A percentile compares a stretch with the other conserved stretches of the same genome.
phyloP scores from a whole-genome alignment of 2,113 vertebrate species.

The Loxodonta africana region DNA sequence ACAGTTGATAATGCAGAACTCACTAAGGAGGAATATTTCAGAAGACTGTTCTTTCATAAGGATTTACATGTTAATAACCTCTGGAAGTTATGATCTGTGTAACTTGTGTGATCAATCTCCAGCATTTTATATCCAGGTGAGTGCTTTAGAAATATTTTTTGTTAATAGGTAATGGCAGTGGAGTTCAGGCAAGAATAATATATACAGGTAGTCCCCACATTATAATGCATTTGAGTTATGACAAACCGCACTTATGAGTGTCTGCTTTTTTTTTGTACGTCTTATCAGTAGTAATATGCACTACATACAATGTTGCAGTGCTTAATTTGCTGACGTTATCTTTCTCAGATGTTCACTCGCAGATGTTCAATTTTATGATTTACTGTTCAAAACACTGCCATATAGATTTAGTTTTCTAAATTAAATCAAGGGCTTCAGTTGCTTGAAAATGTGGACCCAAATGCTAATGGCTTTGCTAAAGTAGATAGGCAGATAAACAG shows the following conservation, averaged over 20 bases:
- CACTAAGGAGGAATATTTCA: background rate
- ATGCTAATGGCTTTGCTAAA: too few species aligned
- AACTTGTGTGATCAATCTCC: background rate
- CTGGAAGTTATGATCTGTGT: background rate
- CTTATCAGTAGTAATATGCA: too few species aligned
- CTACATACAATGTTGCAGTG: background rate
- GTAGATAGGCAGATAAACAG: too few species aligned
- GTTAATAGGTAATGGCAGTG: background rate
- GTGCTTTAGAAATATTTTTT: slow-evolving; percentile 2
- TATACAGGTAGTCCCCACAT: too few species aligned
- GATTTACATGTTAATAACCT: background rate
- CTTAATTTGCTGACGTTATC: background rate
- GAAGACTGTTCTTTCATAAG: background rate
- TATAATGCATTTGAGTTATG: too few species aligned
- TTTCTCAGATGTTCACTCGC: background rate
- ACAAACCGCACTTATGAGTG: too few species aligned
- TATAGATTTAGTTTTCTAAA: too few species aligned
- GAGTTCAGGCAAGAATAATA: background rate
- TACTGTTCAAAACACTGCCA: background rate
- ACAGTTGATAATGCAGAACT: background rate
- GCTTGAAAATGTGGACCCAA: too few species aligned
- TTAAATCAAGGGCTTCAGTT: too few species aligned
- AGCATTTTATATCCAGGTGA: background rate
- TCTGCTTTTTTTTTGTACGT: too few species aligned
- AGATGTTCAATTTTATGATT: background rate